Evolutionary conservation across 2,113 vertebrate species (phyloP).

Genomic region (Macheiramphus alcinus): DNA sequence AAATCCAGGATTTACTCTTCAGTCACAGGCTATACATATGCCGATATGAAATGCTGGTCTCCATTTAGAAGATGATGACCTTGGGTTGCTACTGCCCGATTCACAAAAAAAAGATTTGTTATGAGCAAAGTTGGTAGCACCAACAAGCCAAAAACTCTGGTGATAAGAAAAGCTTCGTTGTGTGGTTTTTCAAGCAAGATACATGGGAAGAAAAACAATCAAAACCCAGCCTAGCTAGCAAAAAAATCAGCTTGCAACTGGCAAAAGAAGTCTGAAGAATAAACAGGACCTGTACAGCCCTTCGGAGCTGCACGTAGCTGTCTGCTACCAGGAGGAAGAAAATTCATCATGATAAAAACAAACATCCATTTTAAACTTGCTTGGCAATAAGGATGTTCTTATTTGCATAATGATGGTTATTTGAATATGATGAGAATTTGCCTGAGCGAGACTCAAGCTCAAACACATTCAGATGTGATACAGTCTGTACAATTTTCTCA

Average conservation of each 20-base stretch:
- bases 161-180: background rate
- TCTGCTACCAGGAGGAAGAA: conserved; percentile 12
- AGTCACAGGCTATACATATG: background rate
- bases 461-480: conserved; percentile 53
- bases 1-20: background rate
- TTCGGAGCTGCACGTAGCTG: background rate
- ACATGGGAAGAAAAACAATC: background rate
- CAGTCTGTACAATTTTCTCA: conserved; percentile 59
- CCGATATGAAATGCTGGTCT: background rate
- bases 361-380: conserved; percentile 58
- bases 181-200: background rate
- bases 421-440: conserved; percentile 67
- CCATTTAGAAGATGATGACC: background rate
- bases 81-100: background rate
- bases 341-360: conserved; percentile 65
- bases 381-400: conserved; percentile 31
- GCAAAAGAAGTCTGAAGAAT: background rate
- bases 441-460: conserved; percentile 61
- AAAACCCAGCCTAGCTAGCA: background rate
- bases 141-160: background rate
- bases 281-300: background rate
- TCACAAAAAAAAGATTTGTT: background rate
- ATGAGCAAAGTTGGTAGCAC: background rate
- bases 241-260: background rate
- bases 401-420: conserved; percentile 73